phyloP scores from a whole-genome alignment of 2,888 invertebrate species.

The Acheta domesticus region DNA sequence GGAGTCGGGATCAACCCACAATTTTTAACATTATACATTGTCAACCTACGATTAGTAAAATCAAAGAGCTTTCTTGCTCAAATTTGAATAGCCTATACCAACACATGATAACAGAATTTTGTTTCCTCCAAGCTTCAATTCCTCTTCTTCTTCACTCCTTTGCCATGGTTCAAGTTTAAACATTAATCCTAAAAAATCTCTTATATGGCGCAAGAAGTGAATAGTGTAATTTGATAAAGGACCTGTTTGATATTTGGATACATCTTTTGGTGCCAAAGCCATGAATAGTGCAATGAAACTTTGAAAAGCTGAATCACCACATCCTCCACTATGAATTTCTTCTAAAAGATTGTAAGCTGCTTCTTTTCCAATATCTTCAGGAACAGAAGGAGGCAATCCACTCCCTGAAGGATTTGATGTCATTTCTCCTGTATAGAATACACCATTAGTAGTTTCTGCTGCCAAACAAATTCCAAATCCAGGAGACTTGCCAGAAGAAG shows the following conservation, averaged over 20 bases:
- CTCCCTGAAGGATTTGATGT: slow-evolving; percentile 43
- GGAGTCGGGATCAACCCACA: too few relatives aligned
- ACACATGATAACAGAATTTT: slow-evolving; percentile 86
- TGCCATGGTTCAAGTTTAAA: slow-evolving; percentile 78
- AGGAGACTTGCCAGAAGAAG: slow-evolving; percentile 83
- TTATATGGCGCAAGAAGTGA: slow-evolving; percentile 82
- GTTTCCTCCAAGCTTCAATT: slow-evolving; percentile 55
- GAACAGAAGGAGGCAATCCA: slow-evolving; percentile 64
- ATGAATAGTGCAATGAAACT: slow-evolving; percentile 84
- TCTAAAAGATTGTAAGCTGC: slow-evolving; percentile 80
- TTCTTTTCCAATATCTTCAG: slow-evolving; percentile 88
- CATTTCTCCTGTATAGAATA: slow-evolving; percentile 55
- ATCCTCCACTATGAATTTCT: slow-evolving; percentile 91
- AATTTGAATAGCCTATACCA: slow-evolving; percentile 90
- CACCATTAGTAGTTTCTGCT: slow-evolving; percentile 88
- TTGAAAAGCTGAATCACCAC: slow-evolving; percentile 85
- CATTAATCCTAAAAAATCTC: slow-evolving; percentile 87
- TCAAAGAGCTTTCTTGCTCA: slow-evolving; percentile 66
- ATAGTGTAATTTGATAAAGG: slow-evolving; percentile 75
- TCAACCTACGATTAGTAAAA: too few relatives aligned
- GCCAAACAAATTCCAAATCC: slow-evolving; percentile 84
- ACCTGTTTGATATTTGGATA: slow-evolving; percentile 72
- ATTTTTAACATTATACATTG: too few relatives aligned
- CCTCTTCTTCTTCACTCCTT: slow-evolving; percentile 54
- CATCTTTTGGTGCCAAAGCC: slow-evolving; percentile 91